phyloP scores from a whole-genome alignment of 2,888 invertebrate genomes.

The Enchytraeus crypticus region DNA sequence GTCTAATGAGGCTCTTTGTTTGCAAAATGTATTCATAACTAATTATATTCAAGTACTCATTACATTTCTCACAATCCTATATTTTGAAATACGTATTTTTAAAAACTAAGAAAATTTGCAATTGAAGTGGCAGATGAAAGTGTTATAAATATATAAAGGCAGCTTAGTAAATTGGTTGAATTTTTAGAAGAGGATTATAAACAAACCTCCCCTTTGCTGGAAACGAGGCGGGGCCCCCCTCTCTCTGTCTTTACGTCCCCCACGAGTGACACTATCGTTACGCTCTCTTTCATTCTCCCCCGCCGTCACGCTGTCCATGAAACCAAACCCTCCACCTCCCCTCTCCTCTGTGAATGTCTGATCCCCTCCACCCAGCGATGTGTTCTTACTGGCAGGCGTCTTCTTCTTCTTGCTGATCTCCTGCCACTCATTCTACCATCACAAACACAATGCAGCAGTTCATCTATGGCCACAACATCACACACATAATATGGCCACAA shows the following conservation, averaged over 20 bases:
- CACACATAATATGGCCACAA: too few species aligned
- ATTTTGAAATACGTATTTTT: too few species aligned
- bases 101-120: too few species aligned
- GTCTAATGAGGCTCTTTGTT: too few species aligned
- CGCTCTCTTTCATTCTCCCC: background rate
- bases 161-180: too few species aligned
- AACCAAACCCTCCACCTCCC: background rate
- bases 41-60: background rate
- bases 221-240: background rate
- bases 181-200: background rate
- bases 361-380: background rate
- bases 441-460: too few species aligned
- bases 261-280: background rate
- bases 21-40: too few species aligned
- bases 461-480: too few species aligned
- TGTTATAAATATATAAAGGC: too few species aligned
- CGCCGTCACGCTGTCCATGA: background rate
- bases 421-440: constrained; percentile 21
- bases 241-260: background rate
- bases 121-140: too few species aligned
- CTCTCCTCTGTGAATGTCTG: background rate
- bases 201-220: background rate
- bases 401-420: constrained; percentile 22
- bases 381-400: background rate
- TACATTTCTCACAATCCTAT: background rate